These are phyloP conservation scores for Marcusenius ussheri DNA, from an alignment of 2,113 vertebrate species.

Conservation along the genomic window DNA sequence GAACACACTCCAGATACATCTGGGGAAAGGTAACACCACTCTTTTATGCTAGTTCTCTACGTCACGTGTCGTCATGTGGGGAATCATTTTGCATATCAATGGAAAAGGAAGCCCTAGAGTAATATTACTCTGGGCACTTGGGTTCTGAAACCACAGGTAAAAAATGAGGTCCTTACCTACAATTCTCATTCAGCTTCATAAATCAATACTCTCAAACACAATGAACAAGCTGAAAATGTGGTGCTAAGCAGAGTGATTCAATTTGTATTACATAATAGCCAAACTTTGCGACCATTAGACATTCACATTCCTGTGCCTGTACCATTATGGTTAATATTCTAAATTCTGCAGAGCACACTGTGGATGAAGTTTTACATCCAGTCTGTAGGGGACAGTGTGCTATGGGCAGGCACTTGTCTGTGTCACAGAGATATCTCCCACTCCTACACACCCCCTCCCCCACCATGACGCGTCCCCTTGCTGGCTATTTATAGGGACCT, in stretches of 20 bases:
- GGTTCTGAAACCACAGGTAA: background rate
- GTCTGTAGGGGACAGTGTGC: background rate
- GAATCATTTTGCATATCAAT: background rate
- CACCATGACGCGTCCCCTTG: conserved; percentile 28
- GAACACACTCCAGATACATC: conserved; percentile 22
- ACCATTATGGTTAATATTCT: background rate
- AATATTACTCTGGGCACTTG: background rate
- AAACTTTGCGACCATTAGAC: background rate
- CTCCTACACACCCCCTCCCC: conserved; percentile 8
- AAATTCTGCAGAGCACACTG: background rate
- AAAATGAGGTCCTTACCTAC: background rate
- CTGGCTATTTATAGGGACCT: conserved; percentile 49
- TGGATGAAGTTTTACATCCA: background rate
- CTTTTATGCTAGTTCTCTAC: background rate
- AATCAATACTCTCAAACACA: background rate
- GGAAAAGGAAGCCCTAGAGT: background rate
- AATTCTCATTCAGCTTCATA: background rate
- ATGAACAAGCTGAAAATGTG: background rate
- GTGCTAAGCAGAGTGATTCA: background rate
- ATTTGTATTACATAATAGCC: background rate
- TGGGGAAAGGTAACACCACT: conserved; percentile 38
- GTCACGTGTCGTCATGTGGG: background rate
- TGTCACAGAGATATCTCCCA: background rate
- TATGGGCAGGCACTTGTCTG: background rate
- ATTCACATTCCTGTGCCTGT: background rate